Conservation (phyloP, 2,113 vertebrate species). For the Nibea coibor region DNA sequence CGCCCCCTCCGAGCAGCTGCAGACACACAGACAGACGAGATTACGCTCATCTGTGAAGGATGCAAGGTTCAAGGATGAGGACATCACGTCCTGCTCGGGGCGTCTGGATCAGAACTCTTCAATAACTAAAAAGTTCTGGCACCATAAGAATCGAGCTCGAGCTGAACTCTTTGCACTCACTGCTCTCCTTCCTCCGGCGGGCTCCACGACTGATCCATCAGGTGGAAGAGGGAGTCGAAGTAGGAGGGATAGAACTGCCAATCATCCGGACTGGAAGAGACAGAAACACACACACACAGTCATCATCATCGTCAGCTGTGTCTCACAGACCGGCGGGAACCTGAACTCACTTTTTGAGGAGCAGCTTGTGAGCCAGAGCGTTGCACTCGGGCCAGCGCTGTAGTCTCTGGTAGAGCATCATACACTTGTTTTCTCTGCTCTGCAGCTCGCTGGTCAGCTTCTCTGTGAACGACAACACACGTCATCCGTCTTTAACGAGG, state of each 20-base stretch:
- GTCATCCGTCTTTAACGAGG: too few relatives aligned
- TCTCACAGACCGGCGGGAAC: too few relatives aligned
- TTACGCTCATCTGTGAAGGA: too few relatives aligned
- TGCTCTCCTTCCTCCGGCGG: slow-evolving; percentile 91
- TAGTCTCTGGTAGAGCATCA: slow-evolving; percentile 95
- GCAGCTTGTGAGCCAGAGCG: slow-evolving; percentile 90
- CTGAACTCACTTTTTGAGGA: slow-evolving; percentile 92
- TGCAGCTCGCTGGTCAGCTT: slow-evolving; percentile 98
- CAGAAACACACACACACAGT: slow-evolving; percentile 1
- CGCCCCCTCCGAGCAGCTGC: slow-evolving; percentile 91
- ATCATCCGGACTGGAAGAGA: slow-evolving; percentile 91
- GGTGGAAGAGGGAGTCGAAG: slow-evolving; percentile 95
- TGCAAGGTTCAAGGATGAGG: too few relatives aligned
- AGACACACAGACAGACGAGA: background rate
- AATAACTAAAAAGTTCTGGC: too few relatives aligned
- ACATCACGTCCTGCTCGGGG: too few relatives aligned
- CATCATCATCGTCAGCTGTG: too few relatives aligned
- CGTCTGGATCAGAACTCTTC: too few relatives aligned
- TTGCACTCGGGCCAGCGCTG: slow-evolving; percentile 95
- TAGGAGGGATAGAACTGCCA: slow-evolving; percentile 98
- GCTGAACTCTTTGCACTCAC: slow-evolving; percentile 84
- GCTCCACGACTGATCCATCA: slow-evolving; percentile 92
- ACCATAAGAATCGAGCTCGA: too few relatives aligned
- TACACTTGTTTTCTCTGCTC: slow-evolving; percentile 97
- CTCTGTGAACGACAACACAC: slow-evolving; percentile 82